These are phyloP conservation scores for Hypothenemus hampei DNA, from an alignment of 1,140 invertebrate species.

Conservation along the genomic window DNA sequence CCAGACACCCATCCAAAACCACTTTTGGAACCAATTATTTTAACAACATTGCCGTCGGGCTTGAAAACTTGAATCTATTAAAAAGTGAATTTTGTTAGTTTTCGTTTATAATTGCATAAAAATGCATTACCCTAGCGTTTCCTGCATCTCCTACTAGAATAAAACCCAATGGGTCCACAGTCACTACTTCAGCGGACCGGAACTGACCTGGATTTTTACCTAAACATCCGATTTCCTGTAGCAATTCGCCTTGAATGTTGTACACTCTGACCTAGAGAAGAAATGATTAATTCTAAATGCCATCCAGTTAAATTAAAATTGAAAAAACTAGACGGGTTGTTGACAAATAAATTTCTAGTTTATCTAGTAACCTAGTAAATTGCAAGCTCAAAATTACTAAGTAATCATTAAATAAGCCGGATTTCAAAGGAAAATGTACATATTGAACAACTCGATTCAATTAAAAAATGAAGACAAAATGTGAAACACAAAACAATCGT, in stretches of 20 bases:
- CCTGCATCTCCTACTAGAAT: constrained; percentile 73
- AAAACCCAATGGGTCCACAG: constrained; percentile 65
- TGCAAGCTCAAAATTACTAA: no score
- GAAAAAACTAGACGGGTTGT: no score
- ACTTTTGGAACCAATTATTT: constrained; percentile 59
- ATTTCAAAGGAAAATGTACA: no score
- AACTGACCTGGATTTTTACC: constrained; percentile 60
- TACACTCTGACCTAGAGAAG: constrained; percentile 53
- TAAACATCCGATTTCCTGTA: constrained; percentile 54
- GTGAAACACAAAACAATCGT: no score
- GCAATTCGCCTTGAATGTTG: constrained; percentile 49
- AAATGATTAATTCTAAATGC: neutral
- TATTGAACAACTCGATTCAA: no score
- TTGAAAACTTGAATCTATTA: constrained; percentile 63
- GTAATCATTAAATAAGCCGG: no score
- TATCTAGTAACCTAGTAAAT: no score
- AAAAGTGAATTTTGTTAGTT: neutral
- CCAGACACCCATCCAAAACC: constrained; percentile 69
- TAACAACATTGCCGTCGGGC: constrained; percentile 56
- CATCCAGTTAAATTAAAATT: no score
- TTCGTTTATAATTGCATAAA: neutral
- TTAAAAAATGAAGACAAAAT: no score
- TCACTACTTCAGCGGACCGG: constrained; percentile 61
- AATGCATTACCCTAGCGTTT: constrained; percentile 55
- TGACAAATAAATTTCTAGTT: no score